Evolutionary conservation across 2,888 invertebrate genomes (phyloP).

Genomic region (Athetis lepigone): DNA sequence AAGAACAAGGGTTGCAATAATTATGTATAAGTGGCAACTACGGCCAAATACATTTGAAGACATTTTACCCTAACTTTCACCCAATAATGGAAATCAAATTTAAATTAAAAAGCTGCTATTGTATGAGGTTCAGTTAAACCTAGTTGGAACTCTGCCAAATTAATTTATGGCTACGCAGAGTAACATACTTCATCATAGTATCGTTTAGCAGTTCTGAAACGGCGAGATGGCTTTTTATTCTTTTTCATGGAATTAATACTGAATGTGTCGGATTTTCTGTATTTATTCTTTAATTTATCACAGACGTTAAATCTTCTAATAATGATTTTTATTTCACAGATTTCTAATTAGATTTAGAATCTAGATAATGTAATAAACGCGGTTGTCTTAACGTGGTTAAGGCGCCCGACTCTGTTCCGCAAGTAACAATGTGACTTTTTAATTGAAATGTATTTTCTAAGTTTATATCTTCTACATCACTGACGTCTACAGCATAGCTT

Average conservation of each 20-base stretch:
- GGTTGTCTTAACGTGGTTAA: no score
- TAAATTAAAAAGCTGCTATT: constrained; percentile 37
- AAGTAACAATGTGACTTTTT: no score
- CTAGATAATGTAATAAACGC: no score
- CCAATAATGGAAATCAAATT: constrained; percentile 31
- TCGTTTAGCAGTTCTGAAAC: constrained; percentile 51
- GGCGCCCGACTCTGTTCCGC: no score
- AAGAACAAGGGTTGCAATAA: constrained; percentile 18
- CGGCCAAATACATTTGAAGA: not conserved
- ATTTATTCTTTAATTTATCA: constrained; percentile 9
- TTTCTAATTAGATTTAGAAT: not conserved
- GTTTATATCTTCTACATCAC: no score
- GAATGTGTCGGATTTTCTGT: not conserved
- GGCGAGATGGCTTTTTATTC: constrained; percentile 25
- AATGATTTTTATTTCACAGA: not conserved
- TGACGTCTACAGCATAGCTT: no score
- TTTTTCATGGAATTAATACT: constrained; percentile 31
- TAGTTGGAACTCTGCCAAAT: constrained; percentile 56
- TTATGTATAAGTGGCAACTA: not conserved
- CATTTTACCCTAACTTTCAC: constrained; percentile 14
- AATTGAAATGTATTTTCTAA: no score
- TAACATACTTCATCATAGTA: constrained; percentile 60
- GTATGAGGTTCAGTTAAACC: constrained; percentile 41
- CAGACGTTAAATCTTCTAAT: not conserved
- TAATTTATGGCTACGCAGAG: constrained; percentile 58